These are phyloP conservation scores for Saturnia japonica DNA, from an alignment of 2,888 invertebrate genomes.

Conservation along the genomic window DNA sequence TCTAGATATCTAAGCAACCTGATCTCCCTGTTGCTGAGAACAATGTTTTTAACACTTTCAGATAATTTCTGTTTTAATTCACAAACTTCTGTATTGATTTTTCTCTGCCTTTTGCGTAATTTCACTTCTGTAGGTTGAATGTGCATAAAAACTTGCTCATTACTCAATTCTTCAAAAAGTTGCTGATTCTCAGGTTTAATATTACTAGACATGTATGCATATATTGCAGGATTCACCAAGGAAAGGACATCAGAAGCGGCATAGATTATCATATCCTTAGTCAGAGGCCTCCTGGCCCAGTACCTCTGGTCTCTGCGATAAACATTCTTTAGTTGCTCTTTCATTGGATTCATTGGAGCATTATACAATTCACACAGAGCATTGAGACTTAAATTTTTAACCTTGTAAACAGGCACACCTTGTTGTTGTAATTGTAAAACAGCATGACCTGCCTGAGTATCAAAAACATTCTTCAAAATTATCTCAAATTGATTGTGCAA, in stretches of 20 bases:
- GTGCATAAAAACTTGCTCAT: constrained; percentile 93
- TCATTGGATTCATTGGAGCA: constrained; percentile 94
- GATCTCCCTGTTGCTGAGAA: constrained; percentile 95
- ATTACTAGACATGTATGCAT: constrained; percentile 84
- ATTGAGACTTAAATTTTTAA: constrained; percentile 95
- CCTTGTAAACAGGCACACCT: constrained; percentile 95
- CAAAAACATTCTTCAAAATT: constrained; percentile 91
- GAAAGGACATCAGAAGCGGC: constrained; percentile 94
- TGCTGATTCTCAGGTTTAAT: constrained; percentile 87
- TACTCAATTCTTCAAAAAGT: constrained; percentile 91
- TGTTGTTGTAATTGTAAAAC: constrained; percentile 95
- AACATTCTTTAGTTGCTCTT: constrained; percentile 93
- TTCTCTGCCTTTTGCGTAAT: constrained; percentile 92
- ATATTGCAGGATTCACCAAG: constrained; percentile 92
- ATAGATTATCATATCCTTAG: constrained; percentile 95
- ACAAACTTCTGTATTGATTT: constrained; percentile 94
- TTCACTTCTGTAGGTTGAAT: constrained; percentile 94
- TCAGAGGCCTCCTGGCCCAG: constrained; percentile 94
- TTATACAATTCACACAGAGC: constrained; percentile 94
- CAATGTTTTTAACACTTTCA: constrained; percentile 92
- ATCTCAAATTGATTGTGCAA: constrained; percentile 93
- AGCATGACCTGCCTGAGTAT: constrained; percentile 96
- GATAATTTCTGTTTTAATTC: constrained; percentile 91
- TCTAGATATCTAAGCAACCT: constrained; percentile 93
- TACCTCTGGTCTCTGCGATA: constrained; percentile 92